phyloP scores from a whole-genome alignment of 2,888 invertebrate species.

The Antheraea yamamai region DNA sequence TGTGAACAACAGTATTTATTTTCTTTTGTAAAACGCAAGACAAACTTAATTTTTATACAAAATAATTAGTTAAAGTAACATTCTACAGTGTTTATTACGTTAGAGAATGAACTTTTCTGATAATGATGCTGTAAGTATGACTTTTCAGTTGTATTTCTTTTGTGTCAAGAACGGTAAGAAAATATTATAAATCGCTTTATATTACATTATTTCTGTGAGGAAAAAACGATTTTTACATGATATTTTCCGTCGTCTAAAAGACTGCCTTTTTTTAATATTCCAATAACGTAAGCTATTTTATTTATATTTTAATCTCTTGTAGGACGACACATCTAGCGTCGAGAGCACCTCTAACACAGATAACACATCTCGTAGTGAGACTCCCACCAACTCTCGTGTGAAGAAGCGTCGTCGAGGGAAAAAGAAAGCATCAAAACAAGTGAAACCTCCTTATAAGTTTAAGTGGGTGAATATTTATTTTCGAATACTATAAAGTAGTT shows the following conservation, averaged over 20 bases:
- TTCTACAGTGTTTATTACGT: not conserved
- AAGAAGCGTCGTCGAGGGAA: constrained; percentile 81
- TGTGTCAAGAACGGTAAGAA: not conserved
- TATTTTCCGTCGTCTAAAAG: not conserved
- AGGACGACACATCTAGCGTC: constrained; percentile 90
- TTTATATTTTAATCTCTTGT: constrained; percentile 22
- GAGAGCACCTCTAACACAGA: constrained; percentile 91
- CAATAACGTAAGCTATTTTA: constrained; percentile 15
- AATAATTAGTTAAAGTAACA: not conserved
- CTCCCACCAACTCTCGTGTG: constrained; percentile 86
- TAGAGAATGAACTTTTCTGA: constrained; percentile 70
- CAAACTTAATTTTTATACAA: not conserved
- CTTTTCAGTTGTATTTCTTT: not conserved
- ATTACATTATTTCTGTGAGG: not conserved
- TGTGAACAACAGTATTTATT: not conserved
- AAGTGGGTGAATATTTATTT: constrained; percentile 76
- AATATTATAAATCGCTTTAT: not conserved
- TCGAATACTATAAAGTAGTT: not conserved
- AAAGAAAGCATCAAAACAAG: constrained; percentile 82
- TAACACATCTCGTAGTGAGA: constrained; percentile 90
- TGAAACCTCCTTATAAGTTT: constrained; percentile 90
- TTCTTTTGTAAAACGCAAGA: not conserved
- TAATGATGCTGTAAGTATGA: constrained; percentile 74
- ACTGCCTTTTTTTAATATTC: not conserved
- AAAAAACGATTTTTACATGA: not conserved